Evolutionary conservation across 2,888 invertebrate genomes (phyloP), one percentile per base, ranked within the genome.

Genomic region (Andricus curvator): DNA sequence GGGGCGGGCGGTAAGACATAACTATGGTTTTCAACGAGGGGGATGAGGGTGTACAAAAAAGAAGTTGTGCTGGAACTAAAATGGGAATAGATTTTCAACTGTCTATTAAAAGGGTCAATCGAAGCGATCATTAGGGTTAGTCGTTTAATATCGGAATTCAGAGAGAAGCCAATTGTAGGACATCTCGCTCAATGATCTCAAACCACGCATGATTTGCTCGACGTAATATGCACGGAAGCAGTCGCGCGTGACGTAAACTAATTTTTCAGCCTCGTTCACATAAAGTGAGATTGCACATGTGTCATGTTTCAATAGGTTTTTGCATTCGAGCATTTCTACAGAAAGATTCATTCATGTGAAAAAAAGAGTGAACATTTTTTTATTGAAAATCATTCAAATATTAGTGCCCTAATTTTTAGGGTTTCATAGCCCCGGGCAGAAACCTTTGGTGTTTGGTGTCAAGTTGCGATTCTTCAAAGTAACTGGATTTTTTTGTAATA

Each of bases 171-270:
- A 56, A 56, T n/a, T 56, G 8, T 56, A 56, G n/a, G 8, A n/a
- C 56, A 56, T 56, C 20, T 56, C 48, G 17, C 56, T 44, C 65
- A 65, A 29, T 33, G 20, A 65, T 65, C 33, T 33, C 20, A 65
- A 65, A 65, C 33, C 65, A 65, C 65, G 56, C 56, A 65, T 65
- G 68, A 70, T 70, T 56, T n/a, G n/a, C 2, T 9, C n/a, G 56
- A 56, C 29, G 20, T 70, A 70, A 65, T 33, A 65, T 56, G 9
- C 29, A 65, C 65, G 65, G 65, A 29, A 65, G 64, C 65, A 65
- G 33, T 15, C 65, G 25, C 33, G 65, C 20, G 25, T 65, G 33
- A 65, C 65, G 29, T 65, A 9, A 25, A 29, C 65, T 15, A 33
- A 65, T 65, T 65, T 65, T 65, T 65, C 15, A 65, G 11, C 17